Base-by-base conservation (phyloP, 2,113 vertebrate genomes). In the Cisticola juncidis region DNA sequence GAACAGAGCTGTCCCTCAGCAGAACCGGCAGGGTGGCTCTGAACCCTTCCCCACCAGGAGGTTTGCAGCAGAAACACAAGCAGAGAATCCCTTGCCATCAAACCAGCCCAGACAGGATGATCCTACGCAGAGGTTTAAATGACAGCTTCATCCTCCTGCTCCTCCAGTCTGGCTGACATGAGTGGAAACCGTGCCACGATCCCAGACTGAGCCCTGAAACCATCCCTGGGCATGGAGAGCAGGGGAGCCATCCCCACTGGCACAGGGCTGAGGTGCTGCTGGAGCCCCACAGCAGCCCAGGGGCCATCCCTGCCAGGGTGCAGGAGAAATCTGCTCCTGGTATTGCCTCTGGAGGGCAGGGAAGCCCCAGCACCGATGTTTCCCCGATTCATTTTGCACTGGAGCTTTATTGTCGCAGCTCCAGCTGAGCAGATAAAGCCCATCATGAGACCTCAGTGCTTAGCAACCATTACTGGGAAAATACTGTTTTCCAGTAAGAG, bases 401-500 rank as follows among this genome's bases (percentile, higher is more conserved):
- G 80, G 83, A 86, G 83, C 22, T 84, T 71, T 71, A 42, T 84
- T 81, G 93, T 89, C 36, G 20, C 60, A 60, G 81, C 74, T 84
- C 81, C 92, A 89, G 93, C 92, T 78, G 90, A 89, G 94, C 77
- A 96, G 94, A 94, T 89, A 90, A 93, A 97, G 74, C 74, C 62
- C 85, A 88, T 81, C 69, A 71, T 47, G 36, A 84, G 88, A 85
- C 81, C 78, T 90, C 81, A 82, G 81, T 88, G 88, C 94, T 81
- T 97, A 88, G 93, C 95, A 94, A 94, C 89, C 40, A 84, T 14
- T 40, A 88, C 89, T 94, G 95, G 94, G 76, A 92, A 94, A 96
- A 94, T 20, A 35, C 85, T 76, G 31, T 69, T 94, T 93, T 94
- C 92, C 95, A 95, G 90, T 90, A 95, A 89, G 20, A 51, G 76